Conservation (phyloP, 2,888 invertebrate species). For the Heliconius cydno region DNA sequence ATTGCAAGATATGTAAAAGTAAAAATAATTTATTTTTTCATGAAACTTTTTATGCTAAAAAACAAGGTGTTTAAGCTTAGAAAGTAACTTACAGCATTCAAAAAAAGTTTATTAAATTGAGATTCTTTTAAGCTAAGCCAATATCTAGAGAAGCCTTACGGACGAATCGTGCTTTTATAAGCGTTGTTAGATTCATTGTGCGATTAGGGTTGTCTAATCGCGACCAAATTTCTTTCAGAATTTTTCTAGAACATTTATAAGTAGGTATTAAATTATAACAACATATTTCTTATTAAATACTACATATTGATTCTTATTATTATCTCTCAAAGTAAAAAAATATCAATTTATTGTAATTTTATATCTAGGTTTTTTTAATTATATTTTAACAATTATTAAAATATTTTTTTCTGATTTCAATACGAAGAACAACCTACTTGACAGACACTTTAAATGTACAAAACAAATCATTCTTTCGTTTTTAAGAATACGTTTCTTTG, state of each 20-base stretch:
- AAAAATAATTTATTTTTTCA: background rate
- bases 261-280: background rate
- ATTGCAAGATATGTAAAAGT: background rate
- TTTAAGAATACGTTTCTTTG: too few relatives aligned
- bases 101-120: slow-evolving; percentile 33
- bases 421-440: too few relatives aligned
- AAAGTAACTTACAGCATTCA: background rate
- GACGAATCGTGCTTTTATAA: slow-evolving; percentile 59
- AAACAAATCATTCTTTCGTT: background rate
- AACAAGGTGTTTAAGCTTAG: background rate
- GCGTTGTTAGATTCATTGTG: slow-evolving; percentile 58
- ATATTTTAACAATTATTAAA: too few relatives aligned
- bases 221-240: background rate
- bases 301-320: background rate
- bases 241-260: too few relatives aligned
- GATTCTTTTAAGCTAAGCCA: slow-evolving; percentile 40
- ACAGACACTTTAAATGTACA: background rate
- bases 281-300: background rate
- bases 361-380: too few relatives aligned
- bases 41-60: background rate
- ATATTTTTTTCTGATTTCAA: too few relatives aligned
- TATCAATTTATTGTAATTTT: background rate
- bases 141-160: slow-evolving; percentile 55
- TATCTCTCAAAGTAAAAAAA: background rate
- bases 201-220: slow-evolving; percentile 55